A percentile compares a stretch with the other conserved stretches of the same genome.
Evolutionary conservation across 2,888 invertebrate species (phyloP).

Genomic region (Melanostoma scalare): DNA sequence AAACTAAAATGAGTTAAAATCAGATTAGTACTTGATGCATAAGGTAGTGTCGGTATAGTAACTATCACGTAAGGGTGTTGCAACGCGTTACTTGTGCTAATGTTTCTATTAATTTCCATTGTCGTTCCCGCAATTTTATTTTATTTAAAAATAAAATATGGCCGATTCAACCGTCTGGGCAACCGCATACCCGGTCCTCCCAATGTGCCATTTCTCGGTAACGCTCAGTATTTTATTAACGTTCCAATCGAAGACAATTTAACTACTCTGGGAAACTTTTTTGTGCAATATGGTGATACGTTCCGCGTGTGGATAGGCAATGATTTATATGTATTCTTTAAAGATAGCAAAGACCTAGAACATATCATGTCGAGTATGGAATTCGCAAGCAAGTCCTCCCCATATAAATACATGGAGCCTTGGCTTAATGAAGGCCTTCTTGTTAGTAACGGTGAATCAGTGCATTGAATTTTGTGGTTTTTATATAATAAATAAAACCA

Average conservation of each 20-base stretch:
- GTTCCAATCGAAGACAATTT: slow-evolving; percentile 26
- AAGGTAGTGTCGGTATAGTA: too few relatives aligned
- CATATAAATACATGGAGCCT: slow-evolving; percentile 81
- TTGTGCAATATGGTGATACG: slow-evolving; percentile 35
- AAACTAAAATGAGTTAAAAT: too few relatives aligned
- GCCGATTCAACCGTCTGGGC: slow-evolving; percentile 19
- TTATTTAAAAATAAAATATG: neutral
- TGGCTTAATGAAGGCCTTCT: slow-evolving; percentile 84
- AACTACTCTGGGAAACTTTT: slow-evolving; percentile 74
- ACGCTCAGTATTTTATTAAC: slow-evolving; percentile 34
- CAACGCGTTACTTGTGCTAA: too few relatives aligned
- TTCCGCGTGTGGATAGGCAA: slow-evolving; percentile 70
- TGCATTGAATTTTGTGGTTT: slow-evolving; percentile 45
- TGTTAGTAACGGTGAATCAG: slow-evolving; percentile 78
- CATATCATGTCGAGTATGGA: slow-evolving; percentile 48
- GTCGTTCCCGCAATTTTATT: neutral
- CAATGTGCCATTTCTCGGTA: slow-evolving; percentile 29
- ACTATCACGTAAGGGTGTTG: too few relatives aligned
- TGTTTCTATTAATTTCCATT: neutral
- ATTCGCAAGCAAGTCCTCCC: slow-evolving; percentile 83
- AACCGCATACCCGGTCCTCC: slow-evolving; percentile 41
- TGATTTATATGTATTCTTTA: slow-evolving; percentile 63
- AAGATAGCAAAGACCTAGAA: slow-evolving; percentile 65
- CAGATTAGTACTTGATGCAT: too few relatives aligned
- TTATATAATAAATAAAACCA: slow-evolving; percentile 51